Evolutionary conservation across 2,113 vertebrate genomes (phyloP).

Genomic region (Tetrax tetrax): DNA sequence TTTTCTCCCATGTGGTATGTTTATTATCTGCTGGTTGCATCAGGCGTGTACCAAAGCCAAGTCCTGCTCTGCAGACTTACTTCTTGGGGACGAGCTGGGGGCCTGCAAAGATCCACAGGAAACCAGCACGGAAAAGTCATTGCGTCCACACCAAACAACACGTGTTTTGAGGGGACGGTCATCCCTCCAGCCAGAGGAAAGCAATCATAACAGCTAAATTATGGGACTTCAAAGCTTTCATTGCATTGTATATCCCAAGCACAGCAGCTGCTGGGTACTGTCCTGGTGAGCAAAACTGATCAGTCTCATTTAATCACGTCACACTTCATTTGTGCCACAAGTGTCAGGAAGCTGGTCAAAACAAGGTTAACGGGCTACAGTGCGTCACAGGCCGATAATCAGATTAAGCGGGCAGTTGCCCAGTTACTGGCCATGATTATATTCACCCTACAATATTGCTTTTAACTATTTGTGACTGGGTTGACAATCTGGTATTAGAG

Average conservation of each 20-base stretch:
- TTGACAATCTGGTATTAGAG: neutral
- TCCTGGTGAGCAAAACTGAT: slow-evolving; percentile 16
- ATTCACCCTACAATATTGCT: neutral
- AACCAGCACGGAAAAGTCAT: neutral
- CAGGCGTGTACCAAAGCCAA: neutral
- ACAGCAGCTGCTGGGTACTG: neutral
- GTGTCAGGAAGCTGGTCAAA: slow-evolving; percentile 31
- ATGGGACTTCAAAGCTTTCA: neutral
- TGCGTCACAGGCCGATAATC: neutral
- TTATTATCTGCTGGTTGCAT: neutral
- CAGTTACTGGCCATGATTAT: neutral
- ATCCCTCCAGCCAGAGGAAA: neutral
- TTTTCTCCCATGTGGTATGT: neutral
- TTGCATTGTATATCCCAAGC: neutral
- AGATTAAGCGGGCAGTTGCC: neutral
- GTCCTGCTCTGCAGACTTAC: rapidly evolving
- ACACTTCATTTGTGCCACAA: slow-evolving; percentile 27
- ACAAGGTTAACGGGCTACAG: slow-evolving; percentile 24
- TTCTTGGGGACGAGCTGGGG: neutral
- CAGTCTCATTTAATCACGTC: slow-evolving; percentile 35
- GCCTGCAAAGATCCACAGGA: neutral
- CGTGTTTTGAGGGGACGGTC: neutral
- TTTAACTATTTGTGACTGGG: neutral
- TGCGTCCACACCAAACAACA: neutral
- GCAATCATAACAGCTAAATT: neutral